phyloP scores from a whole-genome alignment of 2,797 vertebrate species.

The Gobio occitaniae region DNA sequence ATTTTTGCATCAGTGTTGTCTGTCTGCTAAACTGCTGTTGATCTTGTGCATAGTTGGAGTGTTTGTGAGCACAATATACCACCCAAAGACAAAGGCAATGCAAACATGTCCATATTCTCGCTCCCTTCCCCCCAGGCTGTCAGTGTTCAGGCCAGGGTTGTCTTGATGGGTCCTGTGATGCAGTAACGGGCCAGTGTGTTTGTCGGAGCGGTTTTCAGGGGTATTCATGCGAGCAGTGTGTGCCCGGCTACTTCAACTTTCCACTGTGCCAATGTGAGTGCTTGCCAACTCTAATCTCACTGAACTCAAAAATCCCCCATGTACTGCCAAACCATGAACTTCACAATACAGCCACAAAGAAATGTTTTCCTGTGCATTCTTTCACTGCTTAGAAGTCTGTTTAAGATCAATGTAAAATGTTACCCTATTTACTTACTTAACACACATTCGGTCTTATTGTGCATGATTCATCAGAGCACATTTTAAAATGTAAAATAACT shows the following conservation, averaged over 20 bases:
- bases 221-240: conserved; percentile 83
- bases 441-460: background rate
- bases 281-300: conserved; percentile 41
- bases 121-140: conserved; percentile 78
- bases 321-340: conserved; percentile 26
- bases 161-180: conserved; percentile 84
- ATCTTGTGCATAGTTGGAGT: conserved; percentile 28
- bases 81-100: conserved; percentile 46
- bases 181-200: conserved; percentile 80
- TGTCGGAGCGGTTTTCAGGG: conserved; percentile 90
- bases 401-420: background rate
- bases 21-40: conserved; percentile 34
- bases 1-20: background rate
- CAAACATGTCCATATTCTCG: conserved; percentile 11
- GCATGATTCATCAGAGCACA: background rate
- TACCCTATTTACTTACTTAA: background rate
- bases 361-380: conserved; percentile 23
- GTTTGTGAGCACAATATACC: conserved; percentile 34
- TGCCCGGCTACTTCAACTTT: conserved; percentile 90
- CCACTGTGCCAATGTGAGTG: conserved; percentile 92
- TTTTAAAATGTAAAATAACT: background rate
- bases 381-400: background rate
- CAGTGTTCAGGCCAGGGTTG: conserved; percentile 87
- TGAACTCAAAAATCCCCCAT: conserved; percentile 17
- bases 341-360: conserved; percentile 10